Percentiles rank a stretch among this genome's conserved stretches.
Conservation (phyloP, 2,113 vertebrate genomes). For the Ariopsis seemanni region DNA sequence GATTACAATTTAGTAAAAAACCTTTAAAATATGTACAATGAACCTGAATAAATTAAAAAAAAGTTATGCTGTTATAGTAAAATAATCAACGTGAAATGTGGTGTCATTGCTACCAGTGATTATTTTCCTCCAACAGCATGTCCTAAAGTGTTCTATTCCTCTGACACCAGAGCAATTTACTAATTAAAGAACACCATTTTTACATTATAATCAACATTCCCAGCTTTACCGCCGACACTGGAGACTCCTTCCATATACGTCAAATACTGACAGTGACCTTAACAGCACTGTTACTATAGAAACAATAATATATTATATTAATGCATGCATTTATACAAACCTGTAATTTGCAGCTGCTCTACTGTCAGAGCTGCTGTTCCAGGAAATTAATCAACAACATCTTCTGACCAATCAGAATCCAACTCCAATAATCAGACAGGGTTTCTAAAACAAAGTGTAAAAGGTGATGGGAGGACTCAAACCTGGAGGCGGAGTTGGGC, state of each 20-base stretch:
- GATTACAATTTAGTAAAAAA: neutral
- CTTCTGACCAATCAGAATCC: neutral
- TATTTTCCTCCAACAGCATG: neutral
- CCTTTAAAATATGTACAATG: no score
- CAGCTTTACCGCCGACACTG: no score
- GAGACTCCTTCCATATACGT: neutral
- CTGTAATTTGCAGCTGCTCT: neutral
- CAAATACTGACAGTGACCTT: neutral
- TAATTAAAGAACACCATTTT: neutral
- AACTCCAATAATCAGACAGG: neutral
- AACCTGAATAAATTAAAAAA: no score
- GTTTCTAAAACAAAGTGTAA: no score
- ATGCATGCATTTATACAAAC: neutral
- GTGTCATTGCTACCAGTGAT: neutral
- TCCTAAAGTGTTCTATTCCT: neutral
- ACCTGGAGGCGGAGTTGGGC: conserved; percentile 96
- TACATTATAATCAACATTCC: no score
- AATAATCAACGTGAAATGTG: neutral
- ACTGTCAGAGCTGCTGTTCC: neutral
- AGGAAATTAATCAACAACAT: neutral
- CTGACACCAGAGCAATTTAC: neutral
- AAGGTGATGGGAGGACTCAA: neutral
- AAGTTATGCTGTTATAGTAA: neutral
- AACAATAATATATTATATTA: neutral
- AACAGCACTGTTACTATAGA: neutral